These are phyloP conservation scores for Mus caroli DNA, from an alignment of 2,797 vertebrate genomes.

Conservation along the genomic window DNA sequence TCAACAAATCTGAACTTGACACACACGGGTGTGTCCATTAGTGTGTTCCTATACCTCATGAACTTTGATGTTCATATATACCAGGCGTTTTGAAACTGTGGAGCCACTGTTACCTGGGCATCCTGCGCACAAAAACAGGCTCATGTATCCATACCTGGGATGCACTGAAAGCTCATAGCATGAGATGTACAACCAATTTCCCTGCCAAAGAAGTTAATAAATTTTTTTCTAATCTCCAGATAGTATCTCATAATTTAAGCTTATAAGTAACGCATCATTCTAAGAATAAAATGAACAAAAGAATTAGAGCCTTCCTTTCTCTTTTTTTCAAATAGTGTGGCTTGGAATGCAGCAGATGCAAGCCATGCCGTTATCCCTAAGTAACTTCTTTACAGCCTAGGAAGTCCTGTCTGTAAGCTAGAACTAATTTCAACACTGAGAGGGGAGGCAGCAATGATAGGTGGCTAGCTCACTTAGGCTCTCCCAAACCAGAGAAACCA, in stretches of 20 bases:
- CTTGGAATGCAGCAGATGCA: not conserved
- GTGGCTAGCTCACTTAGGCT: not conserved
- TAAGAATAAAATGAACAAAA: slow-evolving; percentile 27
- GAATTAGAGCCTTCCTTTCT: not conserved
- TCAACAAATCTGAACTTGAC: not conserved
- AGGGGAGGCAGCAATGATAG: not conserved
- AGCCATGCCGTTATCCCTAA: not conserved
- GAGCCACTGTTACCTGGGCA: fast-evolving
- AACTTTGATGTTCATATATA: not conserved
- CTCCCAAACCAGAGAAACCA: slow-evolving; percentile 8
- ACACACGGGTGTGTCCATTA: not conserved
- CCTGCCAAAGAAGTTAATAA: not conserved
- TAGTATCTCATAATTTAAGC: not conserved
- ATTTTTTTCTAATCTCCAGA: slow-evolving; percentile 44
- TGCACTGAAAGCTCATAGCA: not conserved
- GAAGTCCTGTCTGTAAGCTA: not conserved
- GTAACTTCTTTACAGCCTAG: not conserved
- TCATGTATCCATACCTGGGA: too few species aligned
- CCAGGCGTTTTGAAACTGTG: too few species aligned
- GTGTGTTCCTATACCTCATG: not conserved
- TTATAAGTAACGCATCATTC: not conserved
- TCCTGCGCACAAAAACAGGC: fast-evolving
- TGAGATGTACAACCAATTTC: not conserved
- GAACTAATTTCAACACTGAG: slow-evolving; percentile 32
- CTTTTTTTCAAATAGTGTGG: not conserved